Base-by-base conservation (phyloP, 2,113 vertebrate genomes). In the Fregata magnificens region DNA sequence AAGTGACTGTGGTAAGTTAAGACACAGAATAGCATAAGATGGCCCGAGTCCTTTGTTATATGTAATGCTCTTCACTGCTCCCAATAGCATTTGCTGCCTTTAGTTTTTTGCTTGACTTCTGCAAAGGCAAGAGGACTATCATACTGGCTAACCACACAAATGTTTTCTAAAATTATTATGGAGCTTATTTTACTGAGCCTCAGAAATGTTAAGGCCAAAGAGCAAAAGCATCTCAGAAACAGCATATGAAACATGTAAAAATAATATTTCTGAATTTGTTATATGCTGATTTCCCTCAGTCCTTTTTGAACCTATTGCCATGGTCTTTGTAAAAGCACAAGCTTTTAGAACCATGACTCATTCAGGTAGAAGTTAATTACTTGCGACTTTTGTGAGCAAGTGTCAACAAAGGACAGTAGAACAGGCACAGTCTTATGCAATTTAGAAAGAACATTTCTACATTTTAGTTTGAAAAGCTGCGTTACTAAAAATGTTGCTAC, bases 301-400 rank as follows among this genome's bases (percentile, higher is more conserved):
- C 84, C 44, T 42, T 91, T 88, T 44, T 82, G 56, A 91, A 81
- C 65, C 88, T 52, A 71, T 52, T 76, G 65, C 61, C n/a, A 22
- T 10, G 71, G 50, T 66, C 71, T 78, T 80, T 91, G n/a, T 42
- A 61, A 96, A 96, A 95, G 69, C 28, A 76, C 28, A 73, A 78
- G 86, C 83, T 92, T 97, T 95, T 87, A 86, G 70, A 92, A 73
- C 40, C 40, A 36, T 93, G 96, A 95, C 65, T 97, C 95, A 93
- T 86, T 89, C 65, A 86, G 72, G 58, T 63, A 72, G 61, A 87
- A 87, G 65, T 93, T 89, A 95, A 95, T 89, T 84, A 72, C 86
- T 82, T 93, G 62, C 4, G 40, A 92, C 80, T 92, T 95, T 72
- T 56, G 56, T 85, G 87, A 93, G 31, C 53, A 67, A 86, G 59